Evolutionary conservation across 2,888 invertebrate species (phyloP).

Genomic region (Macropis europaea): DNA sequence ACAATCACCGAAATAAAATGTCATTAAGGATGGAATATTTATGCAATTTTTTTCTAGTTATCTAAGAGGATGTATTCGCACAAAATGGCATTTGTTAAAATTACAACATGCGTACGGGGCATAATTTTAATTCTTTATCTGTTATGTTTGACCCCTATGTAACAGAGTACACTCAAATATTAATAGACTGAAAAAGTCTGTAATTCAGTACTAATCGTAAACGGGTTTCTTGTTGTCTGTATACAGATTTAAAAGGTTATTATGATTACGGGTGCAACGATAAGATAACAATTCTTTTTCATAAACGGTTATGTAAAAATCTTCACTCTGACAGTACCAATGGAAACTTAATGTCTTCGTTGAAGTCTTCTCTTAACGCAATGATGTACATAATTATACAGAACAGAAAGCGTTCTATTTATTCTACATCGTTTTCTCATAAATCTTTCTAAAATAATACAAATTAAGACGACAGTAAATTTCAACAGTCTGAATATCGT

Average conservation of each 20-base stretch:
- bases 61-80: background rate
- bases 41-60: background rate
- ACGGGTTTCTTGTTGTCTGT: background rate
- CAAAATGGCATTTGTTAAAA: background rate
- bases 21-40: background rate
- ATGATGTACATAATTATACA: no score
- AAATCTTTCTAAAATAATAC: no score
- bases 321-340: no score
- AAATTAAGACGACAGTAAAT: no score
- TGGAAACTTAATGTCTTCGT: no score
- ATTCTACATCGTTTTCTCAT: no score
- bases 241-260: constrained; percentile 4
- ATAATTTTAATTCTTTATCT: constrained; percentile 13
- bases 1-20: background rate
- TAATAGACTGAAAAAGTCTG: constrained; percentile 12
- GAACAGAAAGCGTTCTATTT: no score
- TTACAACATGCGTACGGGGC: background rate
- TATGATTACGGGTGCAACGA: constrained; percentile 24
- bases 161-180: constrained; percentile 3
- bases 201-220: background rate
- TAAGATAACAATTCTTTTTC: constrained; percentile 17
- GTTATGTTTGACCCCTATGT: constrained; percentile 1
- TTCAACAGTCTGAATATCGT: no score
- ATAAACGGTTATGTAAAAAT: no score
- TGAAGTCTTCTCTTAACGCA: no score